phyloP scores from a whole-genome alignment of 1,140 invertebrate species.

The Micrasema minimum region DNA sequence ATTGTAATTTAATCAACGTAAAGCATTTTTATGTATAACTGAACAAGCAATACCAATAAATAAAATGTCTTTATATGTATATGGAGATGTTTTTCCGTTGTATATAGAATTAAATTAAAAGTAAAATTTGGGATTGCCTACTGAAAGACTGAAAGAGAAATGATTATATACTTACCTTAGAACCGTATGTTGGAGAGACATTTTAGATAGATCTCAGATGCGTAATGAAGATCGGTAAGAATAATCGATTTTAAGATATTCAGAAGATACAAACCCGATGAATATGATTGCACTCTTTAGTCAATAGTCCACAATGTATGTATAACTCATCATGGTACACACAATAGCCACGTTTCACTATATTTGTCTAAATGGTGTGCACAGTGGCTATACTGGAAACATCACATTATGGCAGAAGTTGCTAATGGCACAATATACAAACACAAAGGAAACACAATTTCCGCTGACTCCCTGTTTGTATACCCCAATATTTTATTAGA shows the following conservation, averaged over 20 bases:
- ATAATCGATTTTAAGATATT: too few species aligned
- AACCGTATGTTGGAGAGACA: too few species aligned
- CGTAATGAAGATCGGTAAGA: constrained; percentile 4
- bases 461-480: neutral
- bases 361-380: too few species aligned
- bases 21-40: constrained; percentile 14
- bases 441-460: neutral
- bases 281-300: constrained; percentile 27
- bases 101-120: constrained; percentile 29
- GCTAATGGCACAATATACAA: constrained; percentile 2
- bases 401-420: neutral
- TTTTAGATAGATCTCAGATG: too few species aligned
- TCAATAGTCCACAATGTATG: constrained; percentile 8
- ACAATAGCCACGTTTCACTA: too few species aligned
- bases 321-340: too few species aligned
- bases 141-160: constrained; percentile 49
- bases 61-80: constrained; percentile 13
- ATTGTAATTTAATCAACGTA: constrained; percentile 8
- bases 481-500: too few species aligned
- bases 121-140: constrained; percentile 42
- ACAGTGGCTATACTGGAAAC: too few species aligned
- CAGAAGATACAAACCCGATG: too few species aligned
- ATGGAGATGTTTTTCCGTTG: constrained; percentile 27
- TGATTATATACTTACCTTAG: constrained; percentile 9
- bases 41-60: constrained; percentile 2